Base-by-base conservation (phyloP, 2,113 vertebrate species). In the Hydrochoerus hydrochaeris region DNA sequence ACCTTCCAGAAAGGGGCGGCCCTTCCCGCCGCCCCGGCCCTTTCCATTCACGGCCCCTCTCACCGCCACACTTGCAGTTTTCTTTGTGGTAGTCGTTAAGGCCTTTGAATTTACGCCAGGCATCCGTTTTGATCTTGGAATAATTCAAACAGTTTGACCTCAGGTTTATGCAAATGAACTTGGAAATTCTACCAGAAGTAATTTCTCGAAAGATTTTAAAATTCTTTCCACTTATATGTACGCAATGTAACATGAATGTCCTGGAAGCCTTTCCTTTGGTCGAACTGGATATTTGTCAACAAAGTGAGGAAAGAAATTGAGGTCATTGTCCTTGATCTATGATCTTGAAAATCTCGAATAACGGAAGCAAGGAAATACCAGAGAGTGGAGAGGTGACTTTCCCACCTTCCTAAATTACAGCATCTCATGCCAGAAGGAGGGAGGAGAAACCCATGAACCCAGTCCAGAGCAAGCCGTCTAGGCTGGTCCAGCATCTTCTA, bases 161-260 rank as follows among this genome's bases (percentile, higher is more conserved):
- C 84, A 94, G 35, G 38, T 41, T 81, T 88, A 85, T 84, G 73
- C 63, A 85, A 94, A 92, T 85, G 26, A 41, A 77, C 77, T 88
- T 92, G 82, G 82, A 95, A 87, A 85, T 94, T 58, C 96, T 92
- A 87, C 57, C 95, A 60, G 94, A 92, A 95, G 75, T 67, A 54
- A 69, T 95, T 80, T 97, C 85, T 97, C 84, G 28, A 92, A 94
- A 60, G 54, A 88, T 86, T 90, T 88, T 46, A 80, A 93, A 94
- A 90, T 94, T 58, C 69, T 91, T 97, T 95, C 65, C 60, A 69
- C 30, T 93, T 71, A 62, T 9, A 78, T 65, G 97, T 96, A 67
- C 78, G 41, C 85, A 86, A 0, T 75, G 44, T 83, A 85, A 71
- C 57, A 52, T 83, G 30, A 92, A 88, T 86, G 35, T 81, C 93